Base-by-base conservation (phyloP, 2,888 invertebrate species). In the Ectobius pallidus region DNA sequence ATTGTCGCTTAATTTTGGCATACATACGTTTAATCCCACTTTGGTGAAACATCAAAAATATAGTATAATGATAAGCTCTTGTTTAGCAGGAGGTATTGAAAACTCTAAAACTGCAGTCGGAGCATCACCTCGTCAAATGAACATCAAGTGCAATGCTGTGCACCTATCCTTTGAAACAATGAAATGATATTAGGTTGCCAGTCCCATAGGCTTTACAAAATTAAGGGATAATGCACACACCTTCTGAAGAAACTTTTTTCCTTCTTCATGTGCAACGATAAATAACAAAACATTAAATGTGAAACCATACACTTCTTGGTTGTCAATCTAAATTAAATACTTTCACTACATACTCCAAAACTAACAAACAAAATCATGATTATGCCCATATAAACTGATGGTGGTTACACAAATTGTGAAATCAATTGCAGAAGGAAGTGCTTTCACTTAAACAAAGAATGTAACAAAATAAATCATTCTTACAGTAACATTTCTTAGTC, bases 171-270 rank as follows among this genome's bases (percentile, higher is more conserved):
- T 65, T 63, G 42, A 71, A 62, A 70, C 44, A 25, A 22, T 71
- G 32, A 71, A 63, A 71, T 71, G 71, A 71, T 71, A 71, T 32
- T 71, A 71, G 65, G 71, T 71, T 71, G 71, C 71, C 71, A 22
- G 69, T 55, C 39, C 42, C 46, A 46, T 11, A 62, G 65, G 46
- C 65, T 18, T 69, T 11, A 52, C 69, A n/a, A 69, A 69, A 69
- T 20, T 69, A 69, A 69, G 46, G 46, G 46, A 65, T 46, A 46
- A 44, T 32, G 34, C 44, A 44, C 46, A 46, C 46, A 65, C 65
- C 42, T 42, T 65, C 44, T 44, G 27, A 30, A 58, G 58, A 58
- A 58, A 16, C 27, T 30, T 30, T 30, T 58, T n/a, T n/a, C 11
- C 25, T 61, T 25, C 27, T 65, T 14, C n/a, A 65, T 11, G 65